These are phyloP conservation scores for Drosophila oshimai DNA, from an alignment of 1,140 invertebrate species.

Conservation along the genomic window DNA sequence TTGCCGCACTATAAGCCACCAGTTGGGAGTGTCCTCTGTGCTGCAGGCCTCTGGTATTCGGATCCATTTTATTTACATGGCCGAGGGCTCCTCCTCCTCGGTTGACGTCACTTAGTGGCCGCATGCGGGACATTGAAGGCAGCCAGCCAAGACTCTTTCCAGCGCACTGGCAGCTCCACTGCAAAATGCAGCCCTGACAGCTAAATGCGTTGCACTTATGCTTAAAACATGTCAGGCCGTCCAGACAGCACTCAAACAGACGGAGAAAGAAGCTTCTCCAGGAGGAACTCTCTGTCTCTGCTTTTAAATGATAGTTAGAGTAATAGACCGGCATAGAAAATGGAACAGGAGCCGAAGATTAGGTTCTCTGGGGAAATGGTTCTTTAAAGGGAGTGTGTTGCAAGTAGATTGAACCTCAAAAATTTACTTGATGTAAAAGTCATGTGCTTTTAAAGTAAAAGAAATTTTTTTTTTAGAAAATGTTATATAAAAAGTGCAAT, in stretches of 20 bases:
- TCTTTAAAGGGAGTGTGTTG: not conserved
- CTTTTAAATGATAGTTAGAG: conserved; percentile 33
- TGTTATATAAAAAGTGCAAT: no score
- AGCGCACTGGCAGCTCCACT: not conserved
- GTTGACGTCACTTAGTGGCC: conserved; percentile 43
- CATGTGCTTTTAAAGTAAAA: no score
- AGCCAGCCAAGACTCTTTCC: conserved; percentile 48
- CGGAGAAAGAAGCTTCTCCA: conserved; percentile 2
- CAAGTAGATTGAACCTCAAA: not conserved
- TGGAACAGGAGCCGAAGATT: conserved; percentile 31
- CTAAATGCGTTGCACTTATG: conserved; percentile 81
- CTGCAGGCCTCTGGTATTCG: conserved; percentile 25
- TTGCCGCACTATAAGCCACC: conserved; percentile 34
- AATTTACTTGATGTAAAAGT: not conserved
- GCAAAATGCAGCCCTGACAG: conserved; percentile 66
- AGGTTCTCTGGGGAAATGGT: conserved; percentile 20
- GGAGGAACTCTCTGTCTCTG: not conserved
- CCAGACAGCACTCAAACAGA: conserved; percentile 74
- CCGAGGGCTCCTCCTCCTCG: conserved; percentile 22
- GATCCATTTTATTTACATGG: conserved; percentile 65
- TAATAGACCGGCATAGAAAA: conserved; percentile 17
- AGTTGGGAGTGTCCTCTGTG: conserved; percentile 4
- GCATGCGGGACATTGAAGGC: conserved; percentile 57
- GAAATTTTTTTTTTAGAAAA: no score
- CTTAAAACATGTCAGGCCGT: conserved; percentile 75